Conservation (phyloP, 1,140 invertebrate species). For the Ostrea edulis region DNA sequence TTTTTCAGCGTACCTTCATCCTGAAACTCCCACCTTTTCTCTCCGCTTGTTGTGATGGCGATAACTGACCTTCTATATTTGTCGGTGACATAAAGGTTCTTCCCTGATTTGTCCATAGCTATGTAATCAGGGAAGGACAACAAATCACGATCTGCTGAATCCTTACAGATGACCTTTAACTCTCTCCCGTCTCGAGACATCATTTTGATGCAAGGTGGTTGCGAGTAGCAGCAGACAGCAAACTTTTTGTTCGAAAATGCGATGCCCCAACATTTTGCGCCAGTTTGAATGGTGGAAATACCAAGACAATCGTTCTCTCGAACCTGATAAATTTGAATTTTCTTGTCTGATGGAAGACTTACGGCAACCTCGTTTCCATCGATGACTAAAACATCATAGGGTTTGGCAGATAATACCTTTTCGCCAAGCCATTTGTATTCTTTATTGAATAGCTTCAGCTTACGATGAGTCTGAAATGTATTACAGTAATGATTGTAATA, state of each 20-base stretch:
- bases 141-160: conserved; percentile 56
- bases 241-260: conserved; percentile 59
- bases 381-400: conserved; percentile 56
- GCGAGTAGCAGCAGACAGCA: conserved; percentile 59
- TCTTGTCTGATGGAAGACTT: conserved; percentile 58
- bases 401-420: conserved; percentile 58
- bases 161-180: conserved; percentile 57
- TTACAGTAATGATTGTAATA: not conserved
- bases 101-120: conserved; percentile 56
- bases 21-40: conserved; percentile 60
- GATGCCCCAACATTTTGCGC: conserved; percentile 61
- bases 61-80: conserved; percentile 57
- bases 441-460: conserved; percentile 58
- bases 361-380: conserved; percentile 57
- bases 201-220: conserved; percentile 58
- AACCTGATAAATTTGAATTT: conserved; percentile 56
- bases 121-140: conserved; percentile 64
- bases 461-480: conserved; percentile 53
- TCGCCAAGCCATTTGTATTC: conserved; percentile 61
- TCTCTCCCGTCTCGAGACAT: conserved; percentile 63
- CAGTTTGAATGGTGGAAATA: conserved; percentile 59
- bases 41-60: conserved; percentile 56
- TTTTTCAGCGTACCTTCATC: conserved; percentile 56
- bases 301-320: conserved; percentile 55
- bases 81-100: conserved; percentile 59